Percentiles rank a stretch among this genome's conserved stretches.
Conservation (phyloP, 2,888 invertebrate species). For the Notodromas monacha region DNA sequence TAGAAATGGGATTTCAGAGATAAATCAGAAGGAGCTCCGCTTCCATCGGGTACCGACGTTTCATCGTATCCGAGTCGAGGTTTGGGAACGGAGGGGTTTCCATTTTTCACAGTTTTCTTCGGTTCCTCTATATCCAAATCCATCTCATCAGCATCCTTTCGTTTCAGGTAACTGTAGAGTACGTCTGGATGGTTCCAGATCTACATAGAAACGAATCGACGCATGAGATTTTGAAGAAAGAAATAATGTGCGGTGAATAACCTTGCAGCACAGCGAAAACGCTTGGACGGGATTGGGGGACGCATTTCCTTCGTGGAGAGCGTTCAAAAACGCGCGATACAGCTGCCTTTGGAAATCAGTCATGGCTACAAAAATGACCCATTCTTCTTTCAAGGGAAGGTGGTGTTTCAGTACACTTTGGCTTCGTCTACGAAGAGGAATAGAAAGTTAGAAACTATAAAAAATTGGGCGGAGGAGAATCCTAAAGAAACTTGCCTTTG, state of each 20-base stretch:
- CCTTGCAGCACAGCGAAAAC: slow-evolving; percentile 90
- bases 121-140: slow-evolving; percentile 16
- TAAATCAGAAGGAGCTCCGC: too few relatives aligned
- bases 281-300: slow-evolving; percentile 51
- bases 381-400: slow-evolving; percentile 74
- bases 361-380: slow-evolving; percentile 61
- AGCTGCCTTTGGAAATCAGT: slow-evolving; percentile 58
- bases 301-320: slow-evolving; percentile 11
- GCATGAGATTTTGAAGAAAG: slow-evolving; percentile 2
- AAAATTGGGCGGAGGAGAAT: not conserved
- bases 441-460: not conserved
- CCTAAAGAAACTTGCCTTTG: slow-evolving; percentile 27
- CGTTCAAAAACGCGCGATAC: slow-evolving; percentile 68
- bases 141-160: slow-evolving; percentile 35
- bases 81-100: too few relatives aligned
- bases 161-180: slow-evolving; percentile 49
- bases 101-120: slow-evolving; percentile 5
- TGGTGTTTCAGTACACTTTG: slow-evolving; percentile 71
- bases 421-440: slow-evolving; percentile 28
- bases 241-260: slow-evolving; percentile 14
- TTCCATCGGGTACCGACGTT: too few relatives aligned
- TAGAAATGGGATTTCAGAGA: too few relatives aligned
- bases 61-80: too few relatives aligned
- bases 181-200: slow-evolving; percentile 89
- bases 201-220: too few relatives aligned